A percentile compares a stretch with the other conserved stretches of the same genome.
Conservation (phyloP, 2,113 vertebrate species). For the Kryptolebias marmoratus region DNA sequence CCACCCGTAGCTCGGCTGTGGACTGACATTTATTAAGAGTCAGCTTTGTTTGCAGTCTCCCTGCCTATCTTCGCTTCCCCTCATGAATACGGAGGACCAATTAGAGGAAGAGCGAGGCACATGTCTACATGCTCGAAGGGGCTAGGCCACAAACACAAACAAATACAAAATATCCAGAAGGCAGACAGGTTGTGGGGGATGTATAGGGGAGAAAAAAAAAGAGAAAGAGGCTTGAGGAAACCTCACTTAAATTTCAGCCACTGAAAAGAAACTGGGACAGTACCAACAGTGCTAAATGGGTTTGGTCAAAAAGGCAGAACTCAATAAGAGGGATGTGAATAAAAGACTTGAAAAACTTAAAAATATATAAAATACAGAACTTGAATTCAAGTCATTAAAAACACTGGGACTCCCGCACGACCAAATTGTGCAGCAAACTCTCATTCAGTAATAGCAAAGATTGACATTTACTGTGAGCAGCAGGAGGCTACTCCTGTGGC, state of each 20-base stretch:
- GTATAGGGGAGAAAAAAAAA: neutral
- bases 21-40: constrained; percentile 72
- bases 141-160: constrained; percentile 53
- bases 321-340: constrained; percentile 3
- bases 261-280: constrained; percentile 28
- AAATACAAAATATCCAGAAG: constrained; percentile 32
- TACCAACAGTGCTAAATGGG: constrained; percentile 15
- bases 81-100: constrained; percentile 76
- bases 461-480: constrained; percentile 53
- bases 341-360: constrained; percentile 14
- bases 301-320: constrained; percentile 22
- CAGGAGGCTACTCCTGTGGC: constrained; percentile 38
- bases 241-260: neutral
- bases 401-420: constrained; percentile 10
- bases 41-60: constrained; percentile 59
- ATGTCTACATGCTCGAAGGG: constrained; percentile 59
- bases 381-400: constrained; percentile 39
- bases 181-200: constrained; percentile 31
- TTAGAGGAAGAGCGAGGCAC: constrained; percentile 66
- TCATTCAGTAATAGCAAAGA: constrained; percentile 32
- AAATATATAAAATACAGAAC: constrained; percentile 27
- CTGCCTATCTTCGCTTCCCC: constrained; percentile 51
- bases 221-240: constrained; percentile 6
- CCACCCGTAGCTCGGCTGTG: constrained; percentile 49
- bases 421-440: constrained; percentile 40